Percentiles rank a stretch among this genome's conserved stretches.
phyloP scores from a whole-genome alignment of 2,797 vertebrate species.

The Melanotaenia boesemani region DNA sequence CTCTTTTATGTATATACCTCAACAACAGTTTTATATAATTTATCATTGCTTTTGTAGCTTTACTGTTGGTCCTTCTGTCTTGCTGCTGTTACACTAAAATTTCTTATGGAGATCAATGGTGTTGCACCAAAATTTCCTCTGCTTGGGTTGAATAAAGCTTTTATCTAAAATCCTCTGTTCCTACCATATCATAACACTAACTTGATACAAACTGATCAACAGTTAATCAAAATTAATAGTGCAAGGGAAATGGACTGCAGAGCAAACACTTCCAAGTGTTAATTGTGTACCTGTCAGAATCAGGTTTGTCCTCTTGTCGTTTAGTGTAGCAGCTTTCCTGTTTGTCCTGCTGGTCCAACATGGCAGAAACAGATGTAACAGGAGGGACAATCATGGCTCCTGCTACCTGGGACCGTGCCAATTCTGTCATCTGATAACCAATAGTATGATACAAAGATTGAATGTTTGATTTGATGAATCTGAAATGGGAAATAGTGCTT shows the following conservation, averaged over 20 bases:
- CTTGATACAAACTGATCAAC: not conserved
- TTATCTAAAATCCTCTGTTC: not conserved
- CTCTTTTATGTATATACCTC: too few species aligned
- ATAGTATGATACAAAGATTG: constrained; percentile 30
- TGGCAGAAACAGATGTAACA: constrained; percentile 62
- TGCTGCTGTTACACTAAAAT: too few species aligned
- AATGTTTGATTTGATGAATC: constrained; percentile 24
- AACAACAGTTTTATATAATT: too few species aligned
- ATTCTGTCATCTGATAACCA: constrained; percentile 87
- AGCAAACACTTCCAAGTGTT: not conserved
- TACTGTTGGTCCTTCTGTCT: too few species aligned
- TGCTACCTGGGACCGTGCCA: constrained; percentile 83
- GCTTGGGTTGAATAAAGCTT: too few species aligned
- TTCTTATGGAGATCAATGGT: too few species aligned
- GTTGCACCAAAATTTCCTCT: too few species aligned
- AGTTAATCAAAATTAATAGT: not conserved
- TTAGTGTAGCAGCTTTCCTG: constrained; percentile 74
- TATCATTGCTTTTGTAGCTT: too few species aligned
- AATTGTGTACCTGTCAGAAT: constrained; percentile 85
- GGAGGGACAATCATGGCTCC: constrained; percentile 76
- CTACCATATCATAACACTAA: not conserved
- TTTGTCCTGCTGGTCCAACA: constrained; percentile 79
- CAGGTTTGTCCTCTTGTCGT: constrained; percentile 73
- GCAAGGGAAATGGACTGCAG: not conserved
- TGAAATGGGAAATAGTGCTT: not conserved